Base-by-base conservation (phyloP, 2,113 vertebrate genomes). In the Eolophus roseicapilla region DNA sequence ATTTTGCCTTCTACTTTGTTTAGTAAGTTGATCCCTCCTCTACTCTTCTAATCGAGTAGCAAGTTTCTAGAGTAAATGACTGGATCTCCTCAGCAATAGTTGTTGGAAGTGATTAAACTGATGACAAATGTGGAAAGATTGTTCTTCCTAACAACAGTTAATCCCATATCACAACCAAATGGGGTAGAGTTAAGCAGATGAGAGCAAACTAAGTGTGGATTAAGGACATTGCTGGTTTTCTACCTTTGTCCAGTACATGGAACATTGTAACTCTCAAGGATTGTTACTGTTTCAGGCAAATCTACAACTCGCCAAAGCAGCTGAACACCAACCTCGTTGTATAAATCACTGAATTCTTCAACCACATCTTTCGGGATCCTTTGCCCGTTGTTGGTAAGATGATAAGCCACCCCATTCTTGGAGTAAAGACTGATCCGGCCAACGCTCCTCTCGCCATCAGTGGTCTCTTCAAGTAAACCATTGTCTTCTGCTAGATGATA, bases 301-400 rank as follows among this genome's bases (percentile, higher is more conserved):
- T 21, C 41, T 43, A 65, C 70, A 55, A 25, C 43, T 31, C 24
- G 46, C 21, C 11, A 28, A 20, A 87, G 88, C 19, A 79, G 59
- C 19, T 76, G 60, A 64, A 27, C 81, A 94, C 98, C 96, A 93
- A 99, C 99, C 99, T 99, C 99, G 94, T 99, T 99, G 99, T 99
- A 99, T 98, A 99, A 98, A 98, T 99, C 99, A 92, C 99, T 99
- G 99, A 99, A 99, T 98, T 99, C 99, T 98, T 99, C 99, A 98
- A 99, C 99, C 98, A 99, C 97, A 96, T 99, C 99, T 97, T 99
- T 99, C 95, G 99, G 99, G 98, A 99, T 99, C 97, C 99, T 98
- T 90, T 97, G 98, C 91, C 99, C 99, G 0, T 23, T 98, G 95
- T 99, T 99, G 98, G 99, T 99, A 97, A 99, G 99, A 96, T 99